A percentile compares a stretch with the other conserved stretches of the same genome.
Evolutionary conservation across 2,888 invertebrate species (phyloP).

Genomic region (Embidobia sp.): DNA sequence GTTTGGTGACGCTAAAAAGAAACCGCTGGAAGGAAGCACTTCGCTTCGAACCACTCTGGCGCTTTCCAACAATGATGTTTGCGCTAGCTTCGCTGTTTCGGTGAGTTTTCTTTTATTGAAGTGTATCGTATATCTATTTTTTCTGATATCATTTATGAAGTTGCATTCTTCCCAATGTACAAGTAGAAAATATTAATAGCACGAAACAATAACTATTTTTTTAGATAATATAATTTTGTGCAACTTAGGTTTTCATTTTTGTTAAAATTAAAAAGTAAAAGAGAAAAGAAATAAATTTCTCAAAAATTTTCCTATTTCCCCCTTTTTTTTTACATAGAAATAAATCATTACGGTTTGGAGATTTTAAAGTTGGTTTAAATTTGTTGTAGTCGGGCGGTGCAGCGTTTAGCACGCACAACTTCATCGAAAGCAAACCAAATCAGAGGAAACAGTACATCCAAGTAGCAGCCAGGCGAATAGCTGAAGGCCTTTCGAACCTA

Average conservation of each 20-base stretch:
- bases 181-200: no score
- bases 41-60: conserved; percentile 84
- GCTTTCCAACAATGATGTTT: conserved; percentile 83
- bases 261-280: no score
- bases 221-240: no score
- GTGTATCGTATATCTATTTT: no score
- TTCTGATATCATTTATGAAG: no score
- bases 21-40: conserved; percentile 84
- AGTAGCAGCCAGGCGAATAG: conserved; percentile 79
- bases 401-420: conserved; percentile 85
- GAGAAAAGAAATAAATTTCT: no score
- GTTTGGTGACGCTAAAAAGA: conserved; percentile 86
- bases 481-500: conserved; percentile 73
- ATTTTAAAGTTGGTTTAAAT: conserved; percentile 4
- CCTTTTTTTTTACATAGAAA: no score
- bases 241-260: no score
- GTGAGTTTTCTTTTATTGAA: conserved; percentile 82
- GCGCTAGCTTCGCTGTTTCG: conserved; percentile 85
- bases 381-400: conserved; percentile 84
- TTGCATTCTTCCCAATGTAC: no score
- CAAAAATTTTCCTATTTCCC: no score
- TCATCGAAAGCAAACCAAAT: conserved; percentile 83
- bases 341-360: no score
- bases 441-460: conserved; percentile 85
- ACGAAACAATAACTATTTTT: no score